Evolutionary conservation across 2,113 vertebrate genomes (phyloP), one percentile per base, ranked within the genome.

Genomic region (Motacilla alba): DNA sequence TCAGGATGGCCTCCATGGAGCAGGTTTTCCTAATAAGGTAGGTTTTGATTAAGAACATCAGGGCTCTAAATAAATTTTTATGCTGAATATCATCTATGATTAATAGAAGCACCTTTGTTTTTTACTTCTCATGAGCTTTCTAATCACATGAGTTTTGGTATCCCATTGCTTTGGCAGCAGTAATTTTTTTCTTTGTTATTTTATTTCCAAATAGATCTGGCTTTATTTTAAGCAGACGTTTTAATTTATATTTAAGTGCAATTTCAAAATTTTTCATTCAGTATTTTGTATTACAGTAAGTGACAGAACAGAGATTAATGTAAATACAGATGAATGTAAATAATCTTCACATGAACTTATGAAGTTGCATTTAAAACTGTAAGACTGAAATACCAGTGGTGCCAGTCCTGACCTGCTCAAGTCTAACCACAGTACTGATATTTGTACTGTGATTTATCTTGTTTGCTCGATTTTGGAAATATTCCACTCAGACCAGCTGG

Each of bases 11-110:
- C 64, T 75, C 59, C 26, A 43, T 31, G 73, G 74, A 50, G 9
- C 85, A 96, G 37, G 41, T 84, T 81, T 91, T 91, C 58, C 68
- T 72, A 64, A 79, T n/a, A 94, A 97, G 94, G 87, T 96, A 96
- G 94, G 92, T 97, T 95, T 96, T 70, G 43, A 21, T 87, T 93
- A 76, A 83, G 63, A 89, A 12, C 9, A 59, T 39, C 68, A 93
- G 50, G 94, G 24, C 59, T 89, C 84, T 35, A 58, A 91, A 77
- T 55, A 50, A 20, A 24, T 35, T 83, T 83, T 86, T 68, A 21
- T 87, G 43, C 33, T 87, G 43, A 59, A 68, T 82, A 5, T 72
- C 26, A 26, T 18, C 66, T 89, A 37, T 76, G 16, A 75, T 67
- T 52, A 52, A 33, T 44, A 17, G 67, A 68, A 89, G 6, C 16